phyloP scores from a whole-genome alignment of 2,797 vertebrate species.

The Calcarius lapponicus region DNA sequence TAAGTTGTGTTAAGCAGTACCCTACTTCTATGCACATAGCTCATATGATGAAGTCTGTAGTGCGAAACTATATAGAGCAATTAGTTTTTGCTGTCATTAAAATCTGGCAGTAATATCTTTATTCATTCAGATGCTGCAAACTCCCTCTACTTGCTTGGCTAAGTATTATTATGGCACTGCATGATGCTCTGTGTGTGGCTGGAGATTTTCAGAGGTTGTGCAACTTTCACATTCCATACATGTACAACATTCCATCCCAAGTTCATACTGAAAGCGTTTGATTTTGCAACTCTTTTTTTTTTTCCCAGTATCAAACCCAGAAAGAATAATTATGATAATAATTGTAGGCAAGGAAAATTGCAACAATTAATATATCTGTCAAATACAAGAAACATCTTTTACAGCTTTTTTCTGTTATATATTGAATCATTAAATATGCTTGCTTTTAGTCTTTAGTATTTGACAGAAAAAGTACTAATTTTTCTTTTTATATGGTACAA shows the following conservation, averaged over 20 bases:
- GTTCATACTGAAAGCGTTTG: background rate
- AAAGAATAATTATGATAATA: background rate
- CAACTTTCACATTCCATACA: background rate
- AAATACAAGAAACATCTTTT: background rate
- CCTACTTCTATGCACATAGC: background rate
- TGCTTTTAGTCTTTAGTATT: background rate
- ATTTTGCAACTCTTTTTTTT: background rate
- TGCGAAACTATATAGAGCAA: background rate
- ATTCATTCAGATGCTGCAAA: background rate
- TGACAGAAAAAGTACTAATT: background rate
- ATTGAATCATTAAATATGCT: background rate
- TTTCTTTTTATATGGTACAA: background rate
- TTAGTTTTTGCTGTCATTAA: conserved; percentile 13
- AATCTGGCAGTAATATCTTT: background rate
- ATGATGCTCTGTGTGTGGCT: background rate
- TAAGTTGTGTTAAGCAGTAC: background rate
- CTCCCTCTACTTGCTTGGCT: background rate
- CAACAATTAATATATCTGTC: background rate
- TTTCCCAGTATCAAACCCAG: background rate
- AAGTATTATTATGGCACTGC: background rate
- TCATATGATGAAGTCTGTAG: background rate
- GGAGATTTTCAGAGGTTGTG: background rate
- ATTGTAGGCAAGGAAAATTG: background rate
- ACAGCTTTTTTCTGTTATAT: background rate
- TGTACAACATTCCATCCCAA: background rate